phyloP scores from a whole-genome alignment of 2,797 vertebrate species.

The Nannoperca obscura region DNA sequence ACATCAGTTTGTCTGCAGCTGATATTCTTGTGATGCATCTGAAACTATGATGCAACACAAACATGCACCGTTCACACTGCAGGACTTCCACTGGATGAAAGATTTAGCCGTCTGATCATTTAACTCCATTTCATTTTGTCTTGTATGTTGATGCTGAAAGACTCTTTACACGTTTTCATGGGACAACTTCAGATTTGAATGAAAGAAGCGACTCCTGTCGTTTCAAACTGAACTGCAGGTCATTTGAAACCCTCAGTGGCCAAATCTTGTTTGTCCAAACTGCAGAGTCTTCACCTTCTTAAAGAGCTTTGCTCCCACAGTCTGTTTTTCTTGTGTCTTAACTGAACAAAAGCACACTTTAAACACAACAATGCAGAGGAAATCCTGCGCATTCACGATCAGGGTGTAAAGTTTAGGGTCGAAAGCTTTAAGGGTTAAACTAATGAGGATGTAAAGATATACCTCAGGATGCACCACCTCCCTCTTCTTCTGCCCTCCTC shows the following conservation, averaged over 20 bases:
- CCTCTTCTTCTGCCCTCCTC: slow-evolving; percentile 29
- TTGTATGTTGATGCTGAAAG: background rate
- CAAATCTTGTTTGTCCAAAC: slow-evolving; percentile 72
- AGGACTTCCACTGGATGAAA: background rate
- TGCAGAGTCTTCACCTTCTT: slow-evolving; percentile 42
- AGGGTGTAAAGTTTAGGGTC: slow-evolving; percentile 70
- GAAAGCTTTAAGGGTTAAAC: slow-evolving; percentile 58
- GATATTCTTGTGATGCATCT: background rate
- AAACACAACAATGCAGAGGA: slow-evolving; percentile 65
- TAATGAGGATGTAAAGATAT: slow-evolving; percentile 62
- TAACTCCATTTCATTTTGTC: background rate
- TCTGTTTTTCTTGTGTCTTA: slow-evolving; percentile 74
- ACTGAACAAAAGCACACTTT: slow-evolving; percentile 54
- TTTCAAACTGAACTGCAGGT: slow-evolving; percentile 15
- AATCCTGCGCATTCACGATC: slow-evolving; percentile 60
- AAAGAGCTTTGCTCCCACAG: slow-evolving; percentile 42
- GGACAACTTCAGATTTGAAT: background rate
- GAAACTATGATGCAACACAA: background rate
- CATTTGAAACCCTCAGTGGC: slow-evolving; percentile 60
- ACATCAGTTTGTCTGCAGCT: background rate
- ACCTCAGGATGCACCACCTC: slow-evolving; percentile 46
- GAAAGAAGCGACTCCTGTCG: background rate
- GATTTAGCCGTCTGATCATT: background rate
- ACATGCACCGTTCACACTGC: background rate
- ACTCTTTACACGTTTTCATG: background rate